Evolutionary conservation across 2,113 vertebrate genomes (phyloP).

Genomic region (Dicerorhinus sumatrensis): DNA sequence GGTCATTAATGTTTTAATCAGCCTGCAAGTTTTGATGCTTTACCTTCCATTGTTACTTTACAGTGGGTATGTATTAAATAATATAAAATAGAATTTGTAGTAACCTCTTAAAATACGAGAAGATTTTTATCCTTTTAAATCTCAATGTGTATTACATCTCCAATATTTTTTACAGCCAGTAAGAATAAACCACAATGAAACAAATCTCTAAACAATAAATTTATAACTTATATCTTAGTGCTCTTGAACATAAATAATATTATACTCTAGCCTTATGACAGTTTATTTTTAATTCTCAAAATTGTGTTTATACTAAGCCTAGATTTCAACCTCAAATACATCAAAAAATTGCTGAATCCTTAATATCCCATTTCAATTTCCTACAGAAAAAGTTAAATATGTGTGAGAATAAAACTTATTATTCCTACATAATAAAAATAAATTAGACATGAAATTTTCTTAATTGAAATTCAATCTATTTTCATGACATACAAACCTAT

Average conservation of each 20-base stretch:
- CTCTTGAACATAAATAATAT: background rate
- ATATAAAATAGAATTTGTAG: constrained; percentile 70
- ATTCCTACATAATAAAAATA: constrained; percentile 51
- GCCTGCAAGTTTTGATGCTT: constrained; percentile 62
- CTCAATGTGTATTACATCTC: constrained; percentile 61
- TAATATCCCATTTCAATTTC: background rate
- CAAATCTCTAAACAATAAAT: constrained; percentile 56
- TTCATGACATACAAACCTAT: background rate
- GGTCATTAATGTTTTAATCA: constrained; percentile 72
- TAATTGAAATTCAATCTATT: constrained; percentile 47
- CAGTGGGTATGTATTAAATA: constrained; percentile 66
- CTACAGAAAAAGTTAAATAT: background rate
- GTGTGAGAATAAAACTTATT: constrained; percentile 29
- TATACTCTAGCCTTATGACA: background rate
- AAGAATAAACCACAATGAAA: constrained; percentile 53
- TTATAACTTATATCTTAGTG: background rate
- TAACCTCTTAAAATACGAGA: constrained; percentile 73
- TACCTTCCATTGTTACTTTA: constrained; percentile 76
- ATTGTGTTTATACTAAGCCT: background rate
- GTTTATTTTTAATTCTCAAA: background rate
- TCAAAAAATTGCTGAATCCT: background rate
- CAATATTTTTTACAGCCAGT: constrained; percentile 19
- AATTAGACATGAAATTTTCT: constrained; percentile 42
- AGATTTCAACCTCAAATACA: background rate
- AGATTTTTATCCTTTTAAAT: constrained; percentile 74